These are phyloP conservation scores for Notolabrus celidotus DNA, from an alignment of 2,797 vertebrate species.

Conservation along the genomic window DNA sequence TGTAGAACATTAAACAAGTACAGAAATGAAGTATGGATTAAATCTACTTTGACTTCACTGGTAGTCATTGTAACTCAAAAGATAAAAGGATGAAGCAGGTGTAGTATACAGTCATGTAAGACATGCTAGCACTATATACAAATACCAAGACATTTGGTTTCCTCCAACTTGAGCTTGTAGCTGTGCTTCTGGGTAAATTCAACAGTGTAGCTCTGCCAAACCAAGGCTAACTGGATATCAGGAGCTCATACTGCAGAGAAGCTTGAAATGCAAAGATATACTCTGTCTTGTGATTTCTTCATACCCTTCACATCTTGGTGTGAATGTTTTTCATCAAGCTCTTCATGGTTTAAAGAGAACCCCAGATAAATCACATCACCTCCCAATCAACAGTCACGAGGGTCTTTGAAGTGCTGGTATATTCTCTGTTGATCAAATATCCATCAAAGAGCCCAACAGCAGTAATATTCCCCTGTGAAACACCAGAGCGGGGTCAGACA, in stretches of 20 bases:
- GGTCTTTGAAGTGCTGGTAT: conserved; percentile 29
- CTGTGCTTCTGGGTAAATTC: conserved; percentile 10
- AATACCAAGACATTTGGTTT: conserved; percentile 13
- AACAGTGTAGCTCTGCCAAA: neutral
- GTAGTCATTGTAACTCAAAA: neutral
- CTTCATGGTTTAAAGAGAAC: neutral
- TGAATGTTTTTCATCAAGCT: conserved; percentile 16
- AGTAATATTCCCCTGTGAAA: neutral
- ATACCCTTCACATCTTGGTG: neutral
- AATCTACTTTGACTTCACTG: neutral
- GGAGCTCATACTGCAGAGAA: conserved; percentile 24
- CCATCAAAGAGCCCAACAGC: conserved; percentile 6
- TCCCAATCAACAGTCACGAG: neutral
- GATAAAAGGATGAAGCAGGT: no score
- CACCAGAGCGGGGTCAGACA: conserved; percentile 2
- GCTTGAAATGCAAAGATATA: conserved; percentile 13
- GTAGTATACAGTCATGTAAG: conserved; percentile 8
- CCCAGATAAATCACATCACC: conserved; percentile 23
- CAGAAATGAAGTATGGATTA: neutral
- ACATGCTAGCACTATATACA: conserved; percentile 1
- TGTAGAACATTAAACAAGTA: neutral
- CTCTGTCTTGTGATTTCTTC: conserved; percentile 1
- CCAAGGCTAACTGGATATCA: conserved; percentile 27
- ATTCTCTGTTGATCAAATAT: conserved; percentile 4
- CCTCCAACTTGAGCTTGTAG: neutral